These are phyloP conservation scores for chimpanzee (Pan troglodytes) DNA, from an alignment of 2,113 vertebrate genomes.

Conservation along the genomic window NHGRI_mPanTro3-v2.1_pri NC_086015.1:71568501-71569000, in stretches of 20 bases:
- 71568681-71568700: background rate
- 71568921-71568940: background rate
- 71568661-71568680: background rate
- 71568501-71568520: background rate
- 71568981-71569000: slow-evolving; percentile 61
- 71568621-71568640: background rate
- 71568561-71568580: background rate
- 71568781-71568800: background rate
- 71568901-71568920: background rate
- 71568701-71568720: background rate
- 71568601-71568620: background rate
- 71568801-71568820: slow-evolving; percentile 1
- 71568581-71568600: background rate
- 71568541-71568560: background rate
- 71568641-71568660: background rate
- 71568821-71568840: background rate
- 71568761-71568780: slow-evolving; percentile 33
- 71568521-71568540: background rate
- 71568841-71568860: background rate
- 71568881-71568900: background rate
- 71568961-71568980: background rate
- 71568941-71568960: background rate
- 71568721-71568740: background rate
- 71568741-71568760: slow-evolving; percentile 2
- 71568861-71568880: background rate